Percentiles rank a stretch among this genome's conserved stretches.
phyloP scores from a whole-genome alignment of 2,797 vertebrate genomes.

The Neostethus bicornis region DNA sequence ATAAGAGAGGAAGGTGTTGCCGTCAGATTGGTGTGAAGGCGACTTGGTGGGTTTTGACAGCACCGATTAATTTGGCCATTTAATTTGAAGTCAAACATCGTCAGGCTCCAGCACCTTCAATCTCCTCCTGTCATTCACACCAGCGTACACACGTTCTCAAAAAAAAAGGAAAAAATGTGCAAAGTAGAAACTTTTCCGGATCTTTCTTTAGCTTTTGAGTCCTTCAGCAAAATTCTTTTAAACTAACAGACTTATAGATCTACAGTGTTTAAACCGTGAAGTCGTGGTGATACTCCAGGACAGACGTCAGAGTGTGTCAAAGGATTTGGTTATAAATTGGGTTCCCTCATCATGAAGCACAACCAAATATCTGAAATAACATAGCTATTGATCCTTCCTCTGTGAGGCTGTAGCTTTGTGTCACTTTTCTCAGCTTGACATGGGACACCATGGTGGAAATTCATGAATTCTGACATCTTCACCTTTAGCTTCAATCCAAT shows the following conservation, averaged over 20 bases:
- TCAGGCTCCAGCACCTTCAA: constrained; percentile 76
- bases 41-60: constrained; percentile 65
- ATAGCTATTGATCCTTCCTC: constrained; percentile 63
- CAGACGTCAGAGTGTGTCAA: constrained; percentile 39
- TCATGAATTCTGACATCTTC: constrained; percentile 34
- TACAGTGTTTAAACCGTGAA: constrained; percentile 12
- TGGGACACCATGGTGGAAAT: constrained; percentile 59
- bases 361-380: constrained; percentile 46
- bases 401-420: constrained; percentile 54
- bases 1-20: constrained; percentile 35
- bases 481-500: constrained; percentile 29
- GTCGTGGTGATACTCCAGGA: constrained; percentile 14
- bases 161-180: constrained; percentile 33
- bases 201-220: constrained; percentile 4
- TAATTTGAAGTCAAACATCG: constrained; percentile 74
- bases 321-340: constrained; percentile 41
- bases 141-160: constrained; percentile 13
- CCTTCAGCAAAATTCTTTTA: constrained; percentile 24
- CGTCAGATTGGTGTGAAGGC: constrained; percentile 34
- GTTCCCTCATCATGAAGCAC: constrained; percentile 49
- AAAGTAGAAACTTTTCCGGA: constrained; percentile 24
- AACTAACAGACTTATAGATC: constrained; percentile 28
- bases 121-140: constrained; percentile 70
- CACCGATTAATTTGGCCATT: constrained; percentile 74
- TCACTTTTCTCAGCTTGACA: constrained; percentile 53